Conservation (phyloP, 2,113 vertebrate genomes). For the Semnornis frantzii region DNA sequence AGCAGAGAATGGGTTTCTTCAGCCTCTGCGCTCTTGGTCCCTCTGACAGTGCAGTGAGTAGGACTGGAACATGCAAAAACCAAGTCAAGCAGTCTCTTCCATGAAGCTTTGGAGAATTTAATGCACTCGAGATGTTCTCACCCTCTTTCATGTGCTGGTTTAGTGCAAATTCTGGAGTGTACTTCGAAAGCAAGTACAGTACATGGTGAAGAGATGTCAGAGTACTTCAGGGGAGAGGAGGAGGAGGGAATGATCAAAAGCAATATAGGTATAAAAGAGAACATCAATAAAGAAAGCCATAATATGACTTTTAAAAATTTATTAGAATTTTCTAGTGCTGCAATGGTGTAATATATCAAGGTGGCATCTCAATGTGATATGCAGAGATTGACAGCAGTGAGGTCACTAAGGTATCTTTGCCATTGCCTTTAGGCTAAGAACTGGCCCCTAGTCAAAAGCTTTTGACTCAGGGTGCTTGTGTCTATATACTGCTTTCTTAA, state of each 20-base stretch:
- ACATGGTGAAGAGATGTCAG: rapidly evolving
- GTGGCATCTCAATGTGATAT: neutral
- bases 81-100: neutral
- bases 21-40: rapidly evolving
- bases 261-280: slow-evolving; percentile 3
- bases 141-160: neutral
- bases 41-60: neutral
- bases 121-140: neutral
- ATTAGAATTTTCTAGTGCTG: slow-evolving; percentile 41
- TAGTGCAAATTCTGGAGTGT: neutral
- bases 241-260: neutral
- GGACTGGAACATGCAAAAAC: neutral
- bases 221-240: neutral
- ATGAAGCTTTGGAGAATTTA: neutral
- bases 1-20: neutral
- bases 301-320: neutral
- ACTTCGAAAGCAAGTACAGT: rapidly evolving
- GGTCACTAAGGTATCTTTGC: neutral
- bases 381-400: slow-evolving; percentile 1
- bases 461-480: neutral
- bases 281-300: slow-evolving; percentile 2
- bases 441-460: neutral
- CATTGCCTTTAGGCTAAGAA: neutral
- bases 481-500: neutral
- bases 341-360: slow-evolving; percentile 14